Conservation (phyloP, 2,113 vertebrate species). For the Synodontis membranacea region DNA sequence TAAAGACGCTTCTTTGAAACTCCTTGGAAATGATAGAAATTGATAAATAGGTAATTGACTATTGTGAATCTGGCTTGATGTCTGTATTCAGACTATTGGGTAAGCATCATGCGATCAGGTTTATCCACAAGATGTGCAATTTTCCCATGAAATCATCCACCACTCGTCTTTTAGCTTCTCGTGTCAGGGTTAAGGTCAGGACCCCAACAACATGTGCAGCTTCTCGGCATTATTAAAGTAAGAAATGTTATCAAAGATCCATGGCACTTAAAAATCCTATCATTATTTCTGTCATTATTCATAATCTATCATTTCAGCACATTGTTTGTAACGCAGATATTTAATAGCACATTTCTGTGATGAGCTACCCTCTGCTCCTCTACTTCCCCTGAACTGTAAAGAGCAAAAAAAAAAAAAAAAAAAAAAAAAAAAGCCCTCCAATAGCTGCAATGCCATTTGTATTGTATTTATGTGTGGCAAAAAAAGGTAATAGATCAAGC, state of each 20-base stretch:
- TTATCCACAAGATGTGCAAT: not conserved
- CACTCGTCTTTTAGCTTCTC: slow-evolving; percentile 2
- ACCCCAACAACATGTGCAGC: not conserved
- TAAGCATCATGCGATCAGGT: not conserved
- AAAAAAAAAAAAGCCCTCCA: slow-evolving; percentile 47
- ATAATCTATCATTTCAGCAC: not conserved
- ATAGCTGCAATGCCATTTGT: slow-evolving; percentile 71
- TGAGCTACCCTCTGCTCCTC: slow-evolving; percentile 36
- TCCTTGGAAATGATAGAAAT: not conserved
- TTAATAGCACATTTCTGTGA: slow-evolving; percentile 8
- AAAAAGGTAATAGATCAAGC: slow-evolving; percentile 83
- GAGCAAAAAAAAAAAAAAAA: slow-evolving; percentile 21
- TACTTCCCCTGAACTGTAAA: slow-evolving; percentile 43
- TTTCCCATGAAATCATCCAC: slow-evolving; percentile 5
- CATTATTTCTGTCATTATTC: too few relatives aligned
- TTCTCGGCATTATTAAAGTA: not conserved
- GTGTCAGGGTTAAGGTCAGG: slow-evolving; percentile 15
- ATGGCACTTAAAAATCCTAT: not conserved
- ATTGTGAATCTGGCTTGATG: not conserved
- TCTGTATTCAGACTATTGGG: too few relatives aligned
- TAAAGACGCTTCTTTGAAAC: slow-evolving; percentile 16
- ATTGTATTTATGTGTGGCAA: slow-evolving; percentile 81
- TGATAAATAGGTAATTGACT: not conserved
- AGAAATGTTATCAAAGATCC: not conserved
- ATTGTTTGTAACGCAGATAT: slow-evolving; percentile 5